Percentiles rank a stretch among this genome's conserved stretches.
phyloP scores from a whole-genome alignment of 2,888 invertebrate genomes.

The Epsilonema sp. region DNA sequence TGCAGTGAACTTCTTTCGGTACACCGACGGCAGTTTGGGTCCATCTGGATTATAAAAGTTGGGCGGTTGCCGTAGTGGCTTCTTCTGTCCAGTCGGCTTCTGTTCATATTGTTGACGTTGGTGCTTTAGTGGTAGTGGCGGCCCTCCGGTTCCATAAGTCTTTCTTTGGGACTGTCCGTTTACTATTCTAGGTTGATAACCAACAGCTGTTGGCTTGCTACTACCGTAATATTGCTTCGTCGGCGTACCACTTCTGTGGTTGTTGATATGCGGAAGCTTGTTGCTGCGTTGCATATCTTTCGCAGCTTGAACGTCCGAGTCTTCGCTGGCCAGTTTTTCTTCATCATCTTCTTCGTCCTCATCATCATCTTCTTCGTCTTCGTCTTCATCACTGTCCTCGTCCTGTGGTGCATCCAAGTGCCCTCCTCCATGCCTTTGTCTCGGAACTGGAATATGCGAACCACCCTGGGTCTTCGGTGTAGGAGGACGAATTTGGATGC shows the following conservation, averaged over 20 bases:
- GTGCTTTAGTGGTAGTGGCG: no score
- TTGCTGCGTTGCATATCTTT: conserved; percentile 1
- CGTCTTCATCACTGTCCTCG: not conserved
- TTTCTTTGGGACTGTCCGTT: no score
- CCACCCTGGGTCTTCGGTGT: not conserved
- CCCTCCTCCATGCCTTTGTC: not conserved
- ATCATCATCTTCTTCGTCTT: not conserved
- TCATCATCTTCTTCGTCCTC: not conserved
- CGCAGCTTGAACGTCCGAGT: not conserved
- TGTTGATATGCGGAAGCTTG: not conserved
- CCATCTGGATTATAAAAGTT: not conserved
- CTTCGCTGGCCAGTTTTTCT: not conserved
- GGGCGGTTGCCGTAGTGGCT: no score
- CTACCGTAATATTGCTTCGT: not conserved
- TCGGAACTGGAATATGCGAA: conserved; percentile 2
- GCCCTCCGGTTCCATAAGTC: no score
- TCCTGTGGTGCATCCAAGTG: not conserved
- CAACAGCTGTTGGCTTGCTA: no score
- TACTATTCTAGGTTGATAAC: no score
- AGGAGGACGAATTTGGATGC: conserved; percentile 1
- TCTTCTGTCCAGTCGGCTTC: not conserved
- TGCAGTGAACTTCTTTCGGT: conserved; percentile 1
- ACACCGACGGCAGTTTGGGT: conserved; percentile 2
- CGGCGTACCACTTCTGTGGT: not conserved
- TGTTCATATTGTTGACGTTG: no score